A percentile compares a stretch with the other conserved stretches of the same genome.
Conservation (phyloP, 2,113 vertebrate species). For the Oryzias melastigma region DNA sequence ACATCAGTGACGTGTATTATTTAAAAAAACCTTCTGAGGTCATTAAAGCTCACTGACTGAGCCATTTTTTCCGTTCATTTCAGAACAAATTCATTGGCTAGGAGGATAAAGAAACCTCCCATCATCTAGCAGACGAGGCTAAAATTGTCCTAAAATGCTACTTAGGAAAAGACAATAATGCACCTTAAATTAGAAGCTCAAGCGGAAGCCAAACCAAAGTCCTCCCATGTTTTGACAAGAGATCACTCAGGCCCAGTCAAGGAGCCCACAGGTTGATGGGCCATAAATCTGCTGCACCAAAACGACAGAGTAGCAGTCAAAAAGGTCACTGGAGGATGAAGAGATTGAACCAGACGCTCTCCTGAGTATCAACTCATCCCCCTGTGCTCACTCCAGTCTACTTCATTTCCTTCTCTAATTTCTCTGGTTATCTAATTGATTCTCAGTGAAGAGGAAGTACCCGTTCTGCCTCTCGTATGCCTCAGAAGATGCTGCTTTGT, state of each 20-base stretch:
- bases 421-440: slow-evolving; percentile 4
- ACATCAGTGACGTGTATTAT: no score
- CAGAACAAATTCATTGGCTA: neutral
- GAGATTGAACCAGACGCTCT: neutral
- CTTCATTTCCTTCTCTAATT: slow-evolving; percentile 2
- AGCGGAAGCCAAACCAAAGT: slow-evolving; percentile 30
- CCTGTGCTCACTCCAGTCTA: no score
- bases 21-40: no score
- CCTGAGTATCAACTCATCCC: no score
- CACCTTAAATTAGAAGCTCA: slow-evolving; percentile 18
- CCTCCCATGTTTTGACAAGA: slow-evolving; percentile 55
- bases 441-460: neutral
- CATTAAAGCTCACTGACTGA: no score
- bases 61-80: no score
- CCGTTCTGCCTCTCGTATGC: neutral
- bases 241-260: slow-evolving; percentile 24
- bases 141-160: slow-evolving; percentile 7
- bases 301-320: slow-evolving; percentile 14
- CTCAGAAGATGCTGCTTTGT: slow-evolving; percentile 11
- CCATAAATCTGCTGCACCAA: slow-evolving; percentile 42
- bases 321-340: slow-evolving; percentile 22
- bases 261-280: slow-evolving; percentile 34
- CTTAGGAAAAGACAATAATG: slow-evolving; percentile 20
- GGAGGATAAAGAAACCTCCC: neutral
- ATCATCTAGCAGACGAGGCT: neutral